phyloP scores from a whole-genome alignment of 2,797 vertebrate species.

The Galago senegalensis region DNA sequence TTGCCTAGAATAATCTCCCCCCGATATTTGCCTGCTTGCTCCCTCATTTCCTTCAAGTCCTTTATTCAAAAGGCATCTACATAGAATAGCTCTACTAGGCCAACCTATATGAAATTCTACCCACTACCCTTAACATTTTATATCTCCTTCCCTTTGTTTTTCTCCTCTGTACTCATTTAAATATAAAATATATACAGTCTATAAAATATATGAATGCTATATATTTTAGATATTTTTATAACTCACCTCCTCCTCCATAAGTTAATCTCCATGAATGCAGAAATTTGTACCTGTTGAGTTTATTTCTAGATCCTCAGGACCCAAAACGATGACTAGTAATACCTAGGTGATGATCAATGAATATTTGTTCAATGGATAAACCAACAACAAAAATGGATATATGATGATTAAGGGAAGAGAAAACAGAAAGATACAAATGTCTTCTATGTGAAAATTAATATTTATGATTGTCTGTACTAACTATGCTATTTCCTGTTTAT shows the following conservation, averaged over 20 bases:
- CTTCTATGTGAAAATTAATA: slow-evolving; percentile 42
- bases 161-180: background rate
- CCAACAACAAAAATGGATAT: background rate
- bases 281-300: background rate
- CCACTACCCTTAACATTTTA: background rate
- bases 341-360: background rate
- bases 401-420: background rate
- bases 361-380: slow-evolving; percentile 25
- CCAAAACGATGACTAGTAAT: slow-evolving; percentile 33
- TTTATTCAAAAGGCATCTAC: background rate
- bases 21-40: background rate
- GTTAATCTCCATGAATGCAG: background rate
- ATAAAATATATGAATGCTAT: background rate
- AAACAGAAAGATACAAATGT: background rate
- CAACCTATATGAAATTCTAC: background rate
- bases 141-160: background rate
- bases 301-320: background rate
- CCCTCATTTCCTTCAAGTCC: background rate
- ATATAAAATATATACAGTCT: background rate
- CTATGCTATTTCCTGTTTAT: background rate
- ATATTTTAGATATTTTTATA: slow-evolving; percentile 21
- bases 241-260: background rate
- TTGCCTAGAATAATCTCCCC: background rate
- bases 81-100: background rate
- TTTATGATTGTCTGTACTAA: background rate